Conservation (phyloP, 2,888 invertebrate species). For the Coleophora flavipennella region DNA sequence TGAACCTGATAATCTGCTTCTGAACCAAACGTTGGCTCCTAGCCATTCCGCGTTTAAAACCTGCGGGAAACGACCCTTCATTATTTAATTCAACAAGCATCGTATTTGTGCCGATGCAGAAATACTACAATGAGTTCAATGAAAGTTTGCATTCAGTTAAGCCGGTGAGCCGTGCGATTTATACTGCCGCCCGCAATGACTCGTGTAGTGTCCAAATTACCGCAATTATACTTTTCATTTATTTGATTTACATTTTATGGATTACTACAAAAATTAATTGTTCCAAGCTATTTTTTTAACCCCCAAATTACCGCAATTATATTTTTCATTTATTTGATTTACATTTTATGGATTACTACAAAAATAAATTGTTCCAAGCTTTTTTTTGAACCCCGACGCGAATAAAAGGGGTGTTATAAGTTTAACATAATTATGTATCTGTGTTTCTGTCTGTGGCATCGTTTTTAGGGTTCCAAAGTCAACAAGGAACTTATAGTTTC, state of each 20-base stretch:
- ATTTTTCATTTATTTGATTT: not conserved
- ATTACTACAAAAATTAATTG: slow-evolving; percentile 12
- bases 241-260: slow-evolving; percentile 3
- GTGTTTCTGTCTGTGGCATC: too few species aligned
- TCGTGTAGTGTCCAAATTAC: slow-evolving; percentile 1
- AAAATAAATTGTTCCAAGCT: too few species aligned
- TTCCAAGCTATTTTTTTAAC: too few species aligned
- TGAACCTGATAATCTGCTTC: not conserved
- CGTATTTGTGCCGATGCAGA: slow-evolving; percentile 55
- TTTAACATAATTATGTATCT: too few species aligned
- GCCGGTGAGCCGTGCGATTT: slow-evolving; percentile 8
- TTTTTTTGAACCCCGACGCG: too few species aligned
- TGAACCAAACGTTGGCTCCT: slow-evolving; percentile 35
- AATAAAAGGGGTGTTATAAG: too few species aligned
- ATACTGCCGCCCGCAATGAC: slow-evolving; percentile 11
- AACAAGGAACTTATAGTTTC: too few species aligned
- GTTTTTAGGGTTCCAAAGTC: too few species aligned
- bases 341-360: slow-evolving; percentile 16
- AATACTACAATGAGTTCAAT: slow-evolving; percentile 39
- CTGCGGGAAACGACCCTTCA: slow-evolving; percentile 55
- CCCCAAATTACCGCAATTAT: slow-evolving; percentile 3
- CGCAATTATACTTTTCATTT: not conserved
- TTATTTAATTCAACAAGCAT: slow-evolving; percentile 64
- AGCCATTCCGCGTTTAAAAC: slow-evolving; percentile 56
- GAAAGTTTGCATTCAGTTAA: slow-evolving; percentile 22